Evolutionary conservation across 2,797 vertebrate species (phyloP), one percentile per base, ranked within the genome.

Genomic region (Xenentodon cancila): DNA sequence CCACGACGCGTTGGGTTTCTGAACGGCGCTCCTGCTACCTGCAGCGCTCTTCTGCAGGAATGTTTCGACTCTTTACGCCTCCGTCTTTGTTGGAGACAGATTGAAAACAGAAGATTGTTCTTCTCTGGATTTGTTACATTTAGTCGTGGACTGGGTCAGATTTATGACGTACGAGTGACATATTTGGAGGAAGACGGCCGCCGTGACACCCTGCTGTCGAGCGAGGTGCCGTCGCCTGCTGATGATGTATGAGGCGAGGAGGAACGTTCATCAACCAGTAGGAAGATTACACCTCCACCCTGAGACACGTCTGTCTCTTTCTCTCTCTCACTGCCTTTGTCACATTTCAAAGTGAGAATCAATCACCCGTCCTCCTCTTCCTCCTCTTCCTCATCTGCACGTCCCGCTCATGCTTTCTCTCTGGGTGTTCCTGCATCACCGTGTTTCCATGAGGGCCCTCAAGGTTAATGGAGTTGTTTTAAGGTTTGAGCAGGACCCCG

Each of bases 281-380:
- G 55, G 62, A 66, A 75, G 80, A 89, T 90, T 86, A 84, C 76
- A 76, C 68, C 79, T 58, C 63, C 77, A 54, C 79, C 66, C 73
- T 4, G 17, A 59, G 82, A 82, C 81, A 60, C 67, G 37, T 50
- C 61, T 44, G 58, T 52, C 59, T 47, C 67, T 18, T 40, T n/a
- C 22, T 60, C 53, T 21, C 62, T 64, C 46, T 37, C 34, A 0
- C 56, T 50, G 12, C 46, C 50, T 79, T 37, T 57, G 59, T 73
- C 77, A 63, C 73, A 65, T 79, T 56, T 53, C 54, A 50, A 15
- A 65, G 63, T 62, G 56, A 74, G 47, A 62, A 82, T 79, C 34
- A 77, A 73, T 85, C 78, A 65, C 32, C 22, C 47, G 3, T 25
- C 25, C 25, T 25, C 9, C 34, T 37, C 34, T 11, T 37, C 34